Evolutionary conservation across 2,888 invertebrate genomes (phyloP), one percentile per base, ranked within the genome.

Genomic region (Meliscaeva auricollis): DNA sequence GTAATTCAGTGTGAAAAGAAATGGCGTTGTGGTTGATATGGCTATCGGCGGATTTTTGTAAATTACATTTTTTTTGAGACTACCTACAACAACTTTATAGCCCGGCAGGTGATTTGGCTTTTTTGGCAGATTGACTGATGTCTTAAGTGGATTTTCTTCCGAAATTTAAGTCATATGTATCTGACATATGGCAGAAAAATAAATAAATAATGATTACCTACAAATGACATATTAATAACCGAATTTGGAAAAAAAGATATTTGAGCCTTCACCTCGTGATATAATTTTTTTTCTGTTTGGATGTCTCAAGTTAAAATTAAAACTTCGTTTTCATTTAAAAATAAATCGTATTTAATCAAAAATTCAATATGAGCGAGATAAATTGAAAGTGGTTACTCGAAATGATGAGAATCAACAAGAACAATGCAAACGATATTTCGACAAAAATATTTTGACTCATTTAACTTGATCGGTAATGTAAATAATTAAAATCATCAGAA

Each of bases 31-130:
- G 7, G 9, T 0, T 38, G 64, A 11, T 30, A 13, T 26, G 1
- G 2, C 8, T 46, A n/a, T 7, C 5, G 32, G 20, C 32, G 13
- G 11, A 3, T 48, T 48, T 38, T 48, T 48, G 11, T 30, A 46
- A 64, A 46, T 35, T 48, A 64, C 48, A 64, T 64, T 46, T 35
- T 48, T 3, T n/a, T n/a, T n/a, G n/a, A 32, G 32, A 50, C 66
- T 13, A 38, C 15, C 66, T 13, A 38, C 15, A 62, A 62, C 46
- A 20, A 64, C 46, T 46, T 30, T 7, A 46, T 17, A 13, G 30
- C 66, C 66, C 48, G 6, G 66, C 20, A 35, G 66, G 48, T 48
- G 66, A 35, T 50, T 66, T 66, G 9, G n/a, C n/a, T n/a, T 50
- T 32, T 66, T 50, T 22, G 35, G 48, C 22, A 22, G 2, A 50